Conservation (phyloP, 2,797 vertebrate genomes). For the Myiotriccus ornatus region DNA sequence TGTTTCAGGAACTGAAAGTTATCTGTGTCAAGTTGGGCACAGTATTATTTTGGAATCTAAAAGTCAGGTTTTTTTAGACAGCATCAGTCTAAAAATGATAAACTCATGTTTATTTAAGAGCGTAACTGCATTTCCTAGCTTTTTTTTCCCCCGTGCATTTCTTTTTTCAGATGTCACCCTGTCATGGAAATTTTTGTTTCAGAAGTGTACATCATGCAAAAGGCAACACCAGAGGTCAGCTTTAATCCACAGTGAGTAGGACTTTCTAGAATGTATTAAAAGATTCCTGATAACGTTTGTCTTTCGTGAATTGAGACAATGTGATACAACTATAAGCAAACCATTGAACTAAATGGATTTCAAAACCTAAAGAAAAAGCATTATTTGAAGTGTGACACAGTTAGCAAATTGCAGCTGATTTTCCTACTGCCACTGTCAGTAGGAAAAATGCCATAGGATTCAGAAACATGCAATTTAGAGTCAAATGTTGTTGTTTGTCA, state of each 20-base stretch:
- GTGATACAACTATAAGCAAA: background rate
- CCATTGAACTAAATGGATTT: background rate
- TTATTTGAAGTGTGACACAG: background rate
- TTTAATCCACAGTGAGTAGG: background rate
- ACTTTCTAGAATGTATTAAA: background rate
- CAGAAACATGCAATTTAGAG: background rate
- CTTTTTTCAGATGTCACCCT: background rate
- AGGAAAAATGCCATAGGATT: background rate
- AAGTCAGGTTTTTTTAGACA: background rate
- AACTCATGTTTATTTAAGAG: background rate
- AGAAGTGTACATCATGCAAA: background rate
- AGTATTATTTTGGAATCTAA: background rate
- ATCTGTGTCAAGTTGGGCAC: background rate
- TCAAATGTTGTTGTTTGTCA: background rate
- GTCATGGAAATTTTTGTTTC: background rate
- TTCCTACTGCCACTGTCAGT: background rate
- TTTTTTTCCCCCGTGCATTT: background rate
- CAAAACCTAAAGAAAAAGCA: background rate
- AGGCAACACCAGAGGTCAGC: background rate
- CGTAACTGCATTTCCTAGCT: background rate
- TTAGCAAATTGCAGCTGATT: background rate
- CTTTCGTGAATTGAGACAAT: background rate
- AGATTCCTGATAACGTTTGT: background rate
- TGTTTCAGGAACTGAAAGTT: background rate
- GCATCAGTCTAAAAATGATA: background rate